Base-by-base conservation (phyloP, 2,797 vertebrate genomes). In the Rallus crepitans region DNA sequence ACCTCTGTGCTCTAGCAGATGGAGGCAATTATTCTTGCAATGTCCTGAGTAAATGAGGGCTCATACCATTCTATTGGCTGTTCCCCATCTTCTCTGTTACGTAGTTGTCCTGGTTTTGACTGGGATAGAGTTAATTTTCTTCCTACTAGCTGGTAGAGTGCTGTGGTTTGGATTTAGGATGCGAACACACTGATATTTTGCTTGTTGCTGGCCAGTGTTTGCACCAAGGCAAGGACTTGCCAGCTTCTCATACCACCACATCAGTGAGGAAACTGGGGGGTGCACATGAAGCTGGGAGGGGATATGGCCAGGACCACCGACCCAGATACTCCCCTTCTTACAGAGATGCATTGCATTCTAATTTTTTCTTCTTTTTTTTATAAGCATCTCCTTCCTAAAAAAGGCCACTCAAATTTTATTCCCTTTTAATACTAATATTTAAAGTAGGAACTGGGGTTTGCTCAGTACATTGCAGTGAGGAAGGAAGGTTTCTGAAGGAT, bases 381-480 rank as follows among this genome's bases (percentile, higher is more conserved):
- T 94, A 93, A 95, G 70, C 9, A 28, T 94, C 85, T 96, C 61
- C 86, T 95, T 97, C 89, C 76, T 93, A 81, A 96, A 97, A 89
- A 96, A 92, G 71, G 79, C 83, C 87, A 93, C 91, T 96, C 72
- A 93, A 77, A 82, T 96, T 96, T 96, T 95, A 81, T 94, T 96
- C 97, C 93, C 69, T 96, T 97, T 95, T 94, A 95, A 76, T 93
- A 82, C 94, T 97, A 95, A 87, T 93, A 96, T 95, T 96, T 94
- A 85, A 64, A 94, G 84, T 61, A 90, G 93, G 90, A 96, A 90
- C 91, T 94, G 90, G 84, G 82, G 77, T 97, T 96, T 90, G 77
- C 84, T 91, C 87, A 90, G 86, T 95, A 57, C 64, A 31, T 87
- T 78, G 89, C 39, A 37, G 82, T 79, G 81, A 96, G 80, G 95